Evolutionary conservation across 2,113 vertebrate species (phyloP).

Genomic region (Phylloscopus trochiloides): DNA sequence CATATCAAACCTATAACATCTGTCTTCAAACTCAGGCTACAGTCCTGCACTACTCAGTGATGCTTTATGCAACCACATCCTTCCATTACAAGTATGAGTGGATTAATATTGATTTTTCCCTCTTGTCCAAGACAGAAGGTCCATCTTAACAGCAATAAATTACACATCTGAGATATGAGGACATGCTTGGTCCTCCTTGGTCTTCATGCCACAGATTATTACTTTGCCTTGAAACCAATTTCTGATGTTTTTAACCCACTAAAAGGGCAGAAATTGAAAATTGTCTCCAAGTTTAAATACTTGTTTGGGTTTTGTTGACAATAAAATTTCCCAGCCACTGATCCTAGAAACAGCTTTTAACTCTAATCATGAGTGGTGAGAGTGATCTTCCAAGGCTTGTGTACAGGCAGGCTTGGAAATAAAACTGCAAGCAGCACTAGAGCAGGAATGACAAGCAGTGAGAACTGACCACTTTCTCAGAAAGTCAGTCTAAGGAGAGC

Average conservation of each 20-base stretch:
- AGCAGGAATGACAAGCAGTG: neutral
- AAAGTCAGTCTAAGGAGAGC: neutral
- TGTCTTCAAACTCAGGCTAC: constrained; percentile 63
- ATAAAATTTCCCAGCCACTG: neutral
- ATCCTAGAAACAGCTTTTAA: neutral
- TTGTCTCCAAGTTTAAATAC: neutral
- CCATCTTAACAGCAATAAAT: constrained; percentile 69
- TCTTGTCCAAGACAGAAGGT: constrained; percentile 60
- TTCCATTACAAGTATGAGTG: constrained; percentile 75
- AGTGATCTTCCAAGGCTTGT: neutral
- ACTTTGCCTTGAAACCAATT: constrained; percentile 34
- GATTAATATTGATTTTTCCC: constrained; percentile 78
- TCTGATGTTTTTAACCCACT: constrained; percentile 55
- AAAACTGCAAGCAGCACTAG: neutral
- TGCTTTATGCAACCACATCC: constrained; percentile 71
- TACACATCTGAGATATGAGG: constrained; percentile 46
- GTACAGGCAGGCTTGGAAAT: neutral
- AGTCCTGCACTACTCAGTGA: constrained; percentile 29
- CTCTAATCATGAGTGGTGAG: neutral
- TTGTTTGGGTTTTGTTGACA: neutral
- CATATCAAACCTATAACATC: constrained; percentile 67
- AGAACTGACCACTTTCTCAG: neutral
- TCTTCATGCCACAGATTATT: constrained; percentile 36
- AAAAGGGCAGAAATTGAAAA: neutral
- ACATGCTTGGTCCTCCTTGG: neutral